These are phyloP conservation scores for Zingel zingel DNA, from an alignment of 2,113 vertebrate genomes.

Conservation along the genomic window DNA sequence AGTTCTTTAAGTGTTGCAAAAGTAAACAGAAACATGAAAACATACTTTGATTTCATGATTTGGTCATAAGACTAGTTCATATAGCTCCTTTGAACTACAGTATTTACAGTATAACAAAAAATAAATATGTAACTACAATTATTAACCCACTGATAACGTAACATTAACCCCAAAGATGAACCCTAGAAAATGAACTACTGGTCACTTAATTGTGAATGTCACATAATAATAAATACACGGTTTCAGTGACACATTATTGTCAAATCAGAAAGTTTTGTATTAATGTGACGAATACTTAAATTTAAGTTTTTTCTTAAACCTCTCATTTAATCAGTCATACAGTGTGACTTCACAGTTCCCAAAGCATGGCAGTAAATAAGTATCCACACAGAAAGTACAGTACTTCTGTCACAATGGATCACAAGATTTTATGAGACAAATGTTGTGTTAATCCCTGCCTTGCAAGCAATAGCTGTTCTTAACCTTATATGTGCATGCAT, in stretches of 20 bases:
- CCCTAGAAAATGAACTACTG: background rate
- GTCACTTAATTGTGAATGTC: background rate
- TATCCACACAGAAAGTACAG: background rate
- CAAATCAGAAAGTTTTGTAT: background rate
- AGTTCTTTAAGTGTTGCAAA: background rate
- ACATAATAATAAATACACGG: too few relatives aligned
- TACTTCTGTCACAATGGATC: constrained; percentile 1
- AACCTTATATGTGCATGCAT: constrained; percentile 63
- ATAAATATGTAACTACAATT: background rate
- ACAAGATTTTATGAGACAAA: constrained; percentile 30
- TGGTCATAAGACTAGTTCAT: background rate
- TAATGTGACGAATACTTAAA: background rate
- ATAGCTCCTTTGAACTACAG: background rate
- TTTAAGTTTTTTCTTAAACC: background rate
- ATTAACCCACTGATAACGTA: too few relatives aligned
- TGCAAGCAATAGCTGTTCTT: constrained; percentile 29
- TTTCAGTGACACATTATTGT: background rate
- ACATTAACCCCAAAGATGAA: background rate
- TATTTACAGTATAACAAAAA: background rate
- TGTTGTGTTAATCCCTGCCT: constrained; percentile 30
- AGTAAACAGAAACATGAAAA: background rate
- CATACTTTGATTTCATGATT: background rate
- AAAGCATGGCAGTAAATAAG: constrained; percentile 12
- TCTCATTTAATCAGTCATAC: too few relatives aligned
- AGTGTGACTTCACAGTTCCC: constrained; percentile 6